Conservation (phyloP, 2,797 vertebrate genomes). For the Pseudochromis fuscus region DNA sequence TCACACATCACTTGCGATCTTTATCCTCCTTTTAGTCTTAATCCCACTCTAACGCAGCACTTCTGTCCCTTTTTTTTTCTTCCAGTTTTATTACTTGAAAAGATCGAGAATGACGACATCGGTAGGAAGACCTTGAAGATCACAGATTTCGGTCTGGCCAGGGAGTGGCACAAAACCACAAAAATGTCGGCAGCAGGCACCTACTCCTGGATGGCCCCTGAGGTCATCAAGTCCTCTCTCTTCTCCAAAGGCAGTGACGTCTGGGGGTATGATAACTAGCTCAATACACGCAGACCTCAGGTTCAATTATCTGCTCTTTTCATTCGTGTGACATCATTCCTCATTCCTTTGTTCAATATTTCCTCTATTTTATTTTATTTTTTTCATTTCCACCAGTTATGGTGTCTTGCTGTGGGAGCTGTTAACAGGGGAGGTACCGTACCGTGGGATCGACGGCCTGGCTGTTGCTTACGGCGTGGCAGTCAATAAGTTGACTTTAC, state of each 20-base stretch:
- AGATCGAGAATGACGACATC: conserved; percentile 93
- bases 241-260: conserved; percentile 98
- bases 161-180: conserved; percentile 97
- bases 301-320: neutral
- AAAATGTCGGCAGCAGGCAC: conserved; percentile 97
- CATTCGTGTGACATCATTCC: neutral
- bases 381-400: conserved; percentile 83
- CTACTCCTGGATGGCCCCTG: conserved; percentile 98
- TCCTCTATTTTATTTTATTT: neutral
- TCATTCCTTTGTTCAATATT: neutral
- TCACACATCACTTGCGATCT: conserved; percentile 10
- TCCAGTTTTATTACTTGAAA: conserved; percentile 95
- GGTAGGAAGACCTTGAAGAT: conserved; percentile 97
- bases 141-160: conserved; percentile 95
- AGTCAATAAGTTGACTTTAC: conserved; percentile 95
- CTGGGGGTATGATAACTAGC: conserved; percentile 87
- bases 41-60: conserved; percentile 6
- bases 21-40: neutral
- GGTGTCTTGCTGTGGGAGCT: conserved; percentile 97
- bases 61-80: conserved; percentile 10
- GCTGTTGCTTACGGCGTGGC: conserved; percentile 96
- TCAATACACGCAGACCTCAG: neutral
- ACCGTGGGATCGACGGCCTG: conserved; percentile 95
- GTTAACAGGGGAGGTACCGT: conserved; percentile 95
- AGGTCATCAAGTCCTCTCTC: conserved; percentile 96